These are phyloP conservation scores for Littorina saxatilis DNA, from an alignment of 1,140 invertebrate genomes.

Conservation along the genomic window DNA sequence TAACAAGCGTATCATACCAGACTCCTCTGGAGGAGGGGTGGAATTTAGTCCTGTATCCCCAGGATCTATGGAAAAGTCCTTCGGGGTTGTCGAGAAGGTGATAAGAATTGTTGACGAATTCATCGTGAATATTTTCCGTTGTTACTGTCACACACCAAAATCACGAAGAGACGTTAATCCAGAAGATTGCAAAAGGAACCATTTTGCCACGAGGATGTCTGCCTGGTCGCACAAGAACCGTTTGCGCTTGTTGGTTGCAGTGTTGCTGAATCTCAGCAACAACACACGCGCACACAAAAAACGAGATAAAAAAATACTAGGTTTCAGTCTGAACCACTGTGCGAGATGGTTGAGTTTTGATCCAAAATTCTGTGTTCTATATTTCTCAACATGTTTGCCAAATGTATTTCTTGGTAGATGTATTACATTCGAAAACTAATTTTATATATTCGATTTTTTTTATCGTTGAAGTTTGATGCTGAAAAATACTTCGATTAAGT, in stretches of 20 bases:
- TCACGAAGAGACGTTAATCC: background rate
- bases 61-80: background rate
- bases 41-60: background rate
- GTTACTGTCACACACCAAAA: background rate
- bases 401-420: too few relatives aligned
- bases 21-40: background rate
- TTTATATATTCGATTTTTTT: too few relatives aligned
- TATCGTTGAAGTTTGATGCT: too few relatives aligned
- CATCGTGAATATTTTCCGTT: constrained; percentile 8
- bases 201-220: background rate
- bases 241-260: background rate
- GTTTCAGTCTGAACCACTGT: too few relatives aligned
- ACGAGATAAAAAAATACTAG: too few relatives aligned
- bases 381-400: too few relatives aligned
- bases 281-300: background rate
- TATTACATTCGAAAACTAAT: too few relatives aligned
- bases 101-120: constrained; percentile 24
- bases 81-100: constrained; percentile 11
- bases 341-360: too few relatives aligned
- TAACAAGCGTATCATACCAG: background rate
- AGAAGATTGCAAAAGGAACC: background rate
- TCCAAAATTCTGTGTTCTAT: too few relatives aligned
- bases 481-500: too few relatives aligned
- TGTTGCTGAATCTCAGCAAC: background rate
- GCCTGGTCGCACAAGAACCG: background rate